Base-by-base conservation (phyloP, 2,797 vertebrate species). In the Cuniculus paca region DNA sequence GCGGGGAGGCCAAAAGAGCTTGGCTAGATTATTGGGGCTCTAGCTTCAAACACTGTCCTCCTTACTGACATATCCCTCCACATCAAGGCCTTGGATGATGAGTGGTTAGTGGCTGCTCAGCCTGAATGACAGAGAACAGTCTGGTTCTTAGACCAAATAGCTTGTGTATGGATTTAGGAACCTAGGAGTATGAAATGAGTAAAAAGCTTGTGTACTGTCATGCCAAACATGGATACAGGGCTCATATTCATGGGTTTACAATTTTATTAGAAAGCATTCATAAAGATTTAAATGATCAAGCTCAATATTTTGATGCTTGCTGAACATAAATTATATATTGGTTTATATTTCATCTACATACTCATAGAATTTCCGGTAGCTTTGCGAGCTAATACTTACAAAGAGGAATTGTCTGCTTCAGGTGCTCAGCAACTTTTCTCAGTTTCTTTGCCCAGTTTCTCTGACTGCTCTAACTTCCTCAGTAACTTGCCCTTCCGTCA, bases 231-330 rank as follows among this genome's bases (percentile, higher is more conserved):
- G 13, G 70, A 91, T 13, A 86, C 17, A 31, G 56, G 60, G 60
- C 61, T 89, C 36, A 60, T 11, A 58, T 56, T 91, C 50, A n/a
- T 3, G 13, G 84, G 14, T 31, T 85, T 89, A 86, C 7, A 70
- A 34, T 85, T 95, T 88, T 93, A 93, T 68, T 74, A 90, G 28
- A 54, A 96, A 93, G 77, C 72, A 82, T 26, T 56, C 42, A 74
- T 65, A 65, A 80, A 77, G 96, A 80, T 19, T 60, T 89, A 91
- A 87, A 75, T 75, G 77, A 75, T 8, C n/a, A 48, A 85, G 72
- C 4, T 93, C 34, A 94, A 10, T 52, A 90, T 63, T 97, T 79
- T 86, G 70, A 92, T 48, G 17, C 13, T 72, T 86, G 91, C 90
- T 90, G 70, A 88, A 96, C 89, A 80, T 48, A 81, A 56, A 77